These are phyloP conservation scores for Naja naja DNA, from an alignment of 2,113 vertebrate species.

Conservation along the genomic window DNA sequence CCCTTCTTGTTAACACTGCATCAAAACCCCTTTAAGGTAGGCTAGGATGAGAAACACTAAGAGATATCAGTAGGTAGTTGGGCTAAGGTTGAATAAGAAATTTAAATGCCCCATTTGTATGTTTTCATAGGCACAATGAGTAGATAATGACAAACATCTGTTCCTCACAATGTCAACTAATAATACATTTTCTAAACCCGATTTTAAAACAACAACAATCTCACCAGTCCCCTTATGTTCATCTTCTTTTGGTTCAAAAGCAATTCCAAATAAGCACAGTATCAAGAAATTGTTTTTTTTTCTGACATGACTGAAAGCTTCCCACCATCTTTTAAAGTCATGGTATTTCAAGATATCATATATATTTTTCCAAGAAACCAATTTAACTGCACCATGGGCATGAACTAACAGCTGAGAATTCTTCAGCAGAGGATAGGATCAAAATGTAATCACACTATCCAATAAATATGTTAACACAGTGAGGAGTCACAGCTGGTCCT, in stretches of 20 bases:
- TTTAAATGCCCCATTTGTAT: conserved; percentile 46
- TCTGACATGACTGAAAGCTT: conserved; percentile 45
- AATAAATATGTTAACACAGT: background rate
- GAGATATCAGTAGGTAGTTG: background rate
- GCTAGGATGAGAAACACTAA: background rate
- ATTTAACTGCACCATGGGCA: background rate
- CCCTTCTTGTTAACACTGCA: background rate
- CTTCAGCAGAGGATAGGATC: background rate
- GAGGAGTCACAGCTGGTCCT: background rate
- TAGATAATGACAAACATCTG: conserved; percentile 40
- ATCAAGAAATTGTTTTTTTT: conserved; percentile 30
- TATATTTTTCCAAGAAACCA: background rate
- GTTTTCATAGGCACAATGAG: conserved; percentile 48
- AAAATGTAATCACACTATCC: background rate
- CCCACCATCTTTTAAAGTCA: conserved; percentile 4
- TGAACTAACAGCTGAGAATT: background rate
- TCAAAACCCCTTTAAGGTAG: background rate
- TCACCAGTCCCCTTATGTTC: conserved; percentile 1
- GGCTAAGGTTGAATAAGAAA: conserved; percentile 14
- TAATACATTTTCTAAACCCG: conserved; percentile 46
- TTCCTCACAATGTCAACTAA: conserved; percentile 47
- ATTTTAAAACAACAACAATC: background rate
- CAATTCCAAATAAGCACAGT: conserved; percentile 28
- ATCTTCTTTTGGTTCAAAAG: background rate
- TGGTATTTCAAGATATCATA: background rate